phyloP scores from a whole-genome alignment of 1,140 invertebrate species.

The Cydia fagiglandana region DNA sequence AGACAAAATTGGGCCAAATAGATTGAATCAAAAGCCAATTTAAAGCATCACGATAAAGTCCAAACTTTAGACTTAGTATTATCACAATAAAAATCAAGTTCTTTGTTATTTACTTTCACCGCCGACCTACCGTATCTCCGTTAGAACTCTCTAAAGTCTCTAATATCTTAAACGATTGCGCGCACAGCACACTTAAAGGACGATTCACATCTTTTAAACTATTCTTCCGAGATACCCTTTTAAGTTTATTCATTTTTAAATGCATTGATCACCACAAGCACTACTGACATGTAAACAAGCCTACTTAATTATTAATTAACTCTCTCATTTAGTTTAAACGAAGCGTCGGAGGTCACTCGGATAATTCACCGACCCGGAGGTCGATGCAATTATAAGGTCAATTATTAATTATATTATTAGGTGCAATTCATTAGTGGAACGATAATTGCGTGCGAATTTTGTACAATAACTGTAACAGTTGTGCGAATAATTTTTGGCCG shows the following conservation, averaged over 20 bases:
- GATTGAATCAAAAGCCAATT: conserved; percentile 9
- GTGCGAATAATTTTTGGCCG: neutral
- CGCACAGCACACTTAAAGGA: conserved; percentile 18
- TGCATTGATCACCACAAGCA: neutral
- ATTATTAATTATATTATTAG: conserved; percentile 1
- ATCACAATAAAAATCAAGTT: conserved; percentile 4
- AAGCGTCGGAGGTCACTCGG: conserved; percentile 12
- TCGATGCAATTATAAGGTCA: neutral
- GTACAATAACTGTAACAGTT: neutral
- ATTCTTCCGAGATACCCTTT: conserved; percentile 5
- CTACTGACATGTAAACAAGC: conserved; percentile 9
- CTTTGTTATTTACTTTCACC: conserved; percentile 2
- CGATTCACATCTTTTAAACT: neutral
- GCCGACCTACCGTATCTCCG: neutral
- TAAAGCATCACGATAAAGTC: neutral
- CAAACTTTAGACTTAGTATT: neutral
- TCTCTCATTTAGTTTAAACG: conserved; percentile 1
- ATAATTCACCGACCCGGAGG: conserved; percentile 10
- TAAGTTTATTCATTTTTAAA: conserved; percentile 3
- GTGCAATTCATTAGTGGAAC: conserved; percentile 2
- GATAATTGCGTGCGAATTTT: conserved; percentile 7
- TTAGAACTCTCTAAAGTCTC: conserved; percentile 20
- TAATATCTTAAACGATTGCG: conserved; percentile 9
- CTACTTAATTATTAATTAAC: neutral
- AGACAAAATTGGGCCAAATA: neutral